Evolutionary conservation across 2,113 vertebrate genomes (phyloP).

Genomic region (Anguilla japonica): DNA sequence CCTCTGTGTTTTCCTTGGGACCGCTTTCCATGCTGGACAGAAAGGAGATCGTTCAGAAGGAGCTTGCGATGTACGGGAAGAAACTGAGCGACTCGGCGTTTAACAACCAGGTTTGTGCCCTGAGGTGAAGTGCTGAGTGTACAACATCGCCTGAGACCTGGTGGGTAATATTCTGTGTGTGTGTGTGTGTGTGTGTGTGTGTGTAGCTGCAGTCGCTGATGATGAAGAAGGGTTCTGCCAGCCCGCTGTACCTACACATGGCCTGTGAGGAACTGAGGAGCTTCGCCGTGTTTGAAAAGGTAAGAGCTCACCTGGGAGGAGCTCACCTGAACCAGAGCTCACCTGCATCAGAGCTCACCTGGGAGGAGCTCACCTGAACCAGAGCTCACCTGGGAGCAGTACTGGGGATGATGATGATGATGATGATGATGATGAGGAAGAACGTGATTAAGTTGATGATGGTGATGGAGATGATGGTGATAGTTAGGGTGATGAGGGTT

Average conservation of each 20-base stretch:
- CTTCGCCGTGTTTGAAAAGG: slow-evolving; percentile 82
- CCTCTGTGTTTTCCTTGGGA: slow-evolving; percentile 61
- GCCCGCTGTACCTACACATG: slow-evolving; percentile 79
- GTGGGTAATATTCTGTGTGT: neutral
- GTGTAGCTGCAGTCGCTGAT: slow-evolving; percentile 77
- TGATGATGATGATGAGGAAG: too few relatives aligned
- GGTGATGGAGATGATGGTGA: too few relatives aligned
- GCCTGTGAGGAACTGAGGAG: slow-evolving; percentile 82
- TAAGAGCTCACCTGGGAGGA: slow-evolving; percentile 37
- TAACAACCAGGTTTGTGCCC: slow-evolving; percentile 81
- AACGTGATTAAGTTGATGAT: too few relatives aligned
- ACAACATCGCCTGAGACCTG: neutral
- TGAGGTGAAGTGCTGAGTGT: neutral
- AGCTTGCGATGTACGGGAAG: slow-evolving; percentile 79
- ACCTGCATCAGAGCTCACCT: neutral
- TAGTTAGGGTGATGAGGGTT: too few relatives aligned
- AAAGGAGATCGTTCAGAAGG: slow-evolving; percentile 73
- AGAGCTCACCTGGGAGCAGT: neutral
- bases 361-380: too few relatives aligned
- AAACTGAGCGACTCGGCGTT: slow-evolving; percentile 84
- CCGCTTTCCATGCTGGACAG: slow-evolving; percentile 70
- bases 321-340: neutral
- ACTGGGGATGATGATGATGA: too few relatives aligned
- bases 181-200: slow-evolving; percentile 25
- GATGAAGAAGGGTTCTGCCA: slow-evolving; percentile 77